These are phyloP conservation scores for Conger conger DNA, from an alignment of 2,113 vertebrate genomes.

Conservation along the genomic window DNA sequence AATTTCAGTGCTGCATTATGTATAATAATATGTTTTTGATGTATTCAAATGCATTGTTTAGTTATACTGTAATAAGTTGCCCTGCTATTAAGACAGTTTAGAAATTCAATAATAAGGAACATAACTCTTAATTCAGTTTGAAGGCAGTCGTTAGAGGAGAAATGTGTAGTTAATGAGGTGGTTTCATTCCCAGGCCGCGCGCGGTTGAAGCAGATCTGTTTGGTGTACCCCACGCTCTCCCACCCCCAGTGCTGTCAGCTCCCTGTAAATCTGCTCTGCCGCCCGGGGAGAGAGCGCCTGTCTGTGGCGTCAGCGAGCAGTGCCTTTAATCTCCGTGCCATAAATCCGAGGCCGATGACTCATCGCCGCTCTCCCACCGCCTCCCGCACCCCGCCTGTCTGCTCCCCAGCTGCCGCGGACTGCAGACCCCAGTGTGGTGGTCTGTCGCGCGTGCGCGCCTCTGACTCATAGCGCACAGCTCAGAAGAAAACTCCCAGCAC, in stretches of 20 bases:
- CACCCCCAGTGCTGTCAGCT: neutral
- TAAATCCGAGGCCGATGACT: constrained; percentile 64
- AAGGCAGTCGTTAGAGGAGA: neutral
- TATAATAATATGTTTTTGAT: neutral
- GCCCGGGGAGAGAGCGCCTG: constrained; percentile 12
- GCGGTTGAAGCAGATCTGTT: neutral
- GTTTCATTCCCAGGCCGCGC: too few species aligned
- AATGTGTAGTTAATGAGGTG: neutral
- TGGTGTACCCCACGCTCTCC: neutral
- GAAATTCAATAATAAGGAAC: neutral
- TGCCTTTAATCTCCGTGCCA: constrained; percentile 52
- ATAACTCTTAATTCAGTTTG: neutral
- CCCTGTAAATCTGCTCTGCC: constrained; percentile 29
- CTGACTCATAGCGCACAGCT: constrained; percentile 14
- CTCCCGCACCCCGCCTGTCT: constrained; percentile 17
- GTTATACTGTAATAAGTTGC: neutral
- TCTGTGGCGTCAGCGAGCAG: constrained; percentile 48
- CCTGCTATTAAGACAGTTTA: neutral
- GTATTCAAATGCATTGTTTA: neutral
- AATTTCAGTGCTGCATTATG: neutral
- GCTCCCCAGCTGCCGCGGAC: neutral
- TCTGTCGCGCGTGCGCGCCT: neutral
- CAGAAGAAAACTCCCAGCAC: neutral
- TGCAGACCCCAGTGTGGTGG: neutral
- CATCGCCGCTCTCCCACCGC: constrained; percentile 55